Evolutionary conservation across 2,113 vertebrate species (phyloP).

Genomic region (Sterrhoptilus dennistouni): DNA sequence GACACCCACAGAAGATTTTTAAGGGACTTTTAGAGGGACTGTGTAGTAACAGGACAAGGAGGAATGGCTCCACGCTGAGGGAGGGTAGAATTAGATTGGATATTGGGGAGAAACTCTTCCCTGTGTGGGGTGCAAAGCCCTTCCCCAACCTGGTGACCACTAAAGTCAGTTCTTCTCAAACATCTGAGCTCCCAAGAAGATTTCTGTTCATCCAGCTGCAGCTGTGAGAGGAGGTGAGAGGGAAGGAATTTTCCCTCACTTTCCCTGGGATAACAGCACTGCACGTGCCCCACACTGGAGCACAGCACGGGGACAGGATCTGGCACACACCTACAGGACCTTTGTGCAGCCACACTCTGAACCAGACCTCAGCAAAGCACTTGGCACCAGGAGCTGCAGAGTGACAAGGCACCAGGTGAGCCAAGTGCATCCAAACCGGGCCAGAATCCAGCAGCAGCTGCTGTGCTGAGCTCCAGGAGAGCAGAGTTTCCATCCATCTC

Average conservation of each 20-base stretch:
- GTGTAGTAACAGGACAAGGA: neutral
- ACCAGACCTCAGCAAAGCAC: neutral
- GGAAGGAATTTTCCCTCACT: neutral
- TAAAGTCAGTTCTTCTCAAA: neutral
- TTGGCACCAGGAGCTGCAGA: neutral
- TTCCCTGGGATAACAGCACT: neutral
- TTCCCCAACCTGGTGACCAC: neutral
- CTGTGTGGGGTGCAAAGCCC: neutral
- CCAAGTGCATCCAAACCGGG: neutral
- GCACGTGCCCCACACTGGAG: neutral
- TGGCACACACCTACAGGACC: neutral
- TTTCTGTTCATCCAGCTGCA: neutral
- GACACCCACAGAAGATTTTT: neutral
- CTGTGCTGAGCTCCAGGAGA: neutral
- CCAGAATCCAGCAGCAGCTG: neutral
- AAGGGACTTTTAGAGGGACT: neutral
- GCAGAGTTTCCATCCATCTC: neutral
- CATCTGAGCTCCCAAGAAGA: neutral
- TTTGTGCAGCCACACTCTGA: neutral
- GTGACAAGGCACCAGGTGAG: neutral
- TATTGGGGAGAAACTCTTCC: neutral
- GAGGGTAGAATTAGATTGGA: too few species aligned
- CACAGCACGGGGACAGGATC: neutral
- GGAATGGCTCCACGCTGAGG: fast-evolving
- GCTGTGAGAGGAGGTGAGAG: neutral